phyloP scores from a whole-genome alignment of 2,113 vertebrate species.

The Hucho hucho region DNA sequence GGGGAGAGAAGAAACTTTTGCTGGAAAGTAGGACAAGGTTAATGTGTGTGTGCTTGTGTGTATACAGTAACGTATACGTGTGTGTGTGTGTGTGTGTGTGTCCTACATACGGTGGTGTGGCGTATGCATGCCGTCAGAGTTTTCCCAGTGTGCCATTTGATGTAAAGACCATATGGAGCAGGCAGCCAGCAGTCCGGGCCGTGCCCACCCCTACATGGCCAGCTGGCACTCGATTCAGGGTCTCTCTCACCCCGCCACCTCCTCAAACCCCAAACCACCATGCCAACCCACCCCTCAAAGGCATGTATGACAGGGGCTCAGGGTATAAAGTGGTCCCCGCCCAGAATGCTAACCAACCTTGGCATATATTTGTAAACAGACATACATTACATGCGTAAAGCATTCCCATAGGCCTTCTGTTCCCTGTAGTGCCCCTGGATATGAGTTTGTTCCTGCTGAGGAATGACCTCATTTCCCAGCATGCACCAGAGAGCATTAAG shows the following conservation, averaged over 20 bases:
- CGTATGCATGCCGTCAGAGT: neutral
- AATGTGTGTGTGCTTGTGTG: constrained; percentile 23
- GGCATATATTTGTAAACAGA: neutral
- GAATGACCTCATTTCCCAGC: constrained; percentile 21
- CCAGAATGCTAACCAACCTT: neutral
- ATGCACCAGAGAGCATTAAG: neutral
- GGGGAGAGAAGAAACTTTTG: constrained; percentile 26
- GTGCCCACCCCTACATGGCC: neutral
- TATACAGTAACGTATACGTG: neutral
- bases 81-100: neutral
- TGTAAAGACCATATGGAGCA: constrained; percentile 10
- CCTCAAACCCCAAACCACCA: neutral
- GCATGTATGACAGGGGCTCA: neutral
- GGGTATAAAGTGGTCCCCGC: neutral
- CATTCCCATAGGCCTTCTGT: neutral
- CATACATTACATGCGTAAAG: neutral
- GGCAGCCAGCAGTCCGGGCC: neutral
- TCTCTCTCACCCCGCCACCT: constrained; percentile 1
- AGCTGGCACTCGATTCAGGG: constrained; percentile 20
- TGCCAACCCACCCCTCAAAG: constrained; percentile 1
- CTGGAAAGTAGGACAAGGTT: constrained; percentile 20
- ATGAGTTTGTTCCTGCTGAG: neutral
- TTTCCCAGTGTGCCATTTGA: neutral
- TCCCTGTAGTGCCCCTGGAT: neutral
- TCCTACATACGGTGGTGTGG: neutral